A percentile compares a stretch with the other conserved stretches of the same genome.
Conservation (phyloP, 2,797 vertebrate species). For the Phalloptychus januarius region DNA sequence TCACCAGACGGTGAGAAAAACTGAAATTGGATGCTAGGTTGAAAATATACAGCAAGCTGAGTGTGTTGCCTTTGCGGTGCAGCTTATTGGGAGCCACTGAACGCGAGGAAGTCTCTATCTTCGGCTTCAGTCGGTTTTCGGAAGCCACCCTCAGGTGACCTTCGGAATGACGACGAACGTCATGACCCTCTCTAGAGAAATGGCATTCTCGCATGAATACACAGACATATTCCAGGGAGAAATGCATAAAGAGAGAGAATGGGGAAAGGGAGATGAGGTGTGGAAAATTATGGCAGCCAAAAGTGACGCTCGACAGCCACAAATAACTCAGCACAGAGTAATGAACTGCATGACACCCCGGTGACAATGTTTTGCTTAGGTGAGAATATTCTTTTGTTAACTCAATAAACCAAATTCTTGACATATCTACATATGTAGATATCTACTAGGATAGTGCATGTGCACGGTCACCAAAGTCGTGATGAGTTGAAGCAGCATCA, state of each 20-base stretch:
- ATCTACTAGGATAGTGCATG: too few species aligned
- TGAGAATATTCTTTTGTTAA: not conserved
- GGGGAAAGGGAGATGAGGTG: not conserved
- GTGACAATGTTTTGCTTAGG: not conserved
- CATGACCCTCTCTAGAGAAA: constrained; percentile 24
- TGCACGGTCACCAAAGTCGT: not conserved
- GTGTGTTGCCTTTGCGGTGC: constrained; percentile 18
- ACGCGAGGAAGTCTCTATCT: constrained; percentile 19
- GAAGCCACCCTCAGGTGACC: constrained; percentile 34
- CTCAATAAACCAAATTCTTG: not conserved
- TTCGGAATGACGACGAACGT: constrained; percentile 33
- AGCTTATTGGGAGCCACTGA: constrained; percentile 37
- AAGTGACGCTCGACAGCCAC: not conserved
- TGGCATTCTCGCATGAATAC: constrained; percentile 35
- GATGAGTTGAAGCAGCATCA: not conserved
- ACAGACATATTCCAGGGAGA: constrained; percentile 18
- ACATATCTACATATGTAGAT: too few species aligned
- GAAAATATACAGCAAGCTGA: constrained; percentile 8
- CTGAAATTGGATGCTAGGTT: constrained; percentile 19
- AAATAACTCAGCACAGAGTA: not conserved
- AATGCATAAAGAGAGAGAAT: constrained; percentile 3
- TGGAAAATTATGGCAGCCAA: not conserved
- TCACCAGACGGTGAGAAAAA: constrained; percentile 23
- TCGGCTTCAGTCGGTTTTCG: not conserved
- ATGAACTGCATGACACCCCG: constrained; percentile 1